Evolutionary conservation across 2,113 vertebrate species (phyloP), one percentile per base, ranked within the genome.

Genomic region (Ammospiza nelsoni): DNA sequence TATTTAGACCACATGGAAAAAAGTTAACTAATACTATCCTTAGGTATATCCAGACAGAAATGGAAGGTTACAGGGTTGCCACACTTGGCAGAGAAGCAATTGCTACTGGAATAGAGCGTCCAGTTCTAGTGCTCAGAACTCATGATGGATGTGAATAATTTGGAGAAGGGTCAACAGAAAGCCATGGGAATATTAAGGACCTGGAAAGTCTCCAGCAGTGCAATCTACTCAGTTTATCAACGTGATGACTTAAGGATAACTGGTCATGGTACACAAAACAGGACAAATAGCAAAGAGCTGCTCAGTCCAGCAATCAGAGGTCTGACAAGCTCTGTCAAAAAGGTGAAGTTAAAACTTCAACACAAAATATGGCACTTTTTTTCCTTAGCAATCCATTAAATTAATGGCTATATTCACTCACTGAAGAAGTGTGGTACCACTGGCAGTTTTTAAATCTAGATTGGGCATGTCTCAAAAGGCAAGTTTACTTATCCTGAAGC

Each of bases 101-200:
- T 57, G 80, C 94, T 89, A 92, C 89, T 84, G 84, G 84, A 95
- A 91, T 87, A 92, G 57, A 2, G 11, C 33, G 69, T 95, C 76
- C 90, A 87, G 77, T 84, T 90, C 73, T 77, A 87, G 35, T 31
- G 35, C 54, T 96, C 79, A 77, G 86, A 92, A 80, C 67, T 92
- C 39, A 31, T 95, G 95, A 96, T 87, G 73, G 57, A 94, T 97
- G 57, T 87, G 80, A 89, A 89, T 72, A 91, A 95, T 84, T 92
- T 95, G 94, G 61, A 94, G 65, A 92, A 87, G 54, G 95, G 95
- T 96, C 94, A 96, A 75, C 79, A 27, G 91, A 94, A 95, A 96
- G 92, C 89, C 94, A 89, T 96, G 94, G 84, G 94, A 96, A 95
- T 95, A 90, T 87, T 92, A 91, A 94, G 87, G 86, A 87, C 57